A percentile compares a stretch with the other conserved stretches of the same genome.
Evolutionary conservation across 2,888 invertebrate genomes (phyloP).

Genomic region (Pyrgus malvae): DNA sequence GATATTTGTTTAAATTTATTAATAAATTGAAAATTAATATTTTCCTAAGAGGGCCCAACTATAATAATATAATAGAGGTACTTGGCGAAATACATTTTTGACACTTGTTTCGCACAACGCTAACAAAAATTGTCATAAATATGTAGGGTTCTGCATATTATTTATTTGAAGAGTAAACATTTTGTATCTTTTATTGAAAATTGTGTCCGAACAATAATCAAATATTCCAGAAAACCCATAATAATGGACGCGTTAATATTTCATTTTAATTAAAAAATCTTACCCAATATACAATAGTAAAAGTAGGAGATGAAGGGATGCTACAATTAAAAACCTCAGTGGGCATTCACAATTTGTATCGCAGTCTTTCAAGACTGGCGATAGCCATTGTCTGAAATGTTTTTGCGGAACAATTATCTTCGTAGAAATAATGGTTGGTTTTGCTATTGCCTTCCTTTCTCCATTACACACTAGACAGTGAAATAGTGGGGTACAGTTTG

Average conservation of each 20-base stretch:
- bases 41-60: too few species aligned
- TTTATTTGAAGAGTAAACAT: too few species aligned
- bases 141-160: too few species aligned
- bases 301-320: constrained; percentile 13
- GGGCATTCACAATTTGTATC: constrained; percentile 22
- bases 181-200: too few species aligned
- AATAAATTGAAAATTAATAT: too few species aligned
- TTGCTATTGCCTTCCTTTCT: not conserved
- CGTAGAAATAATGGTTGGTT: constrained; percentile 21
- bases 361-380: constrained; percentile 17
- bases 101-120: too few species aligned
- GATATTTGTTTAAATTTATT: too few species aligned
- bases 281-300: constrained; percentile 7
- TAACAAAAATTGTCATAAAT: too few species aligned
- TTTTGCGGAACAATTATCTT: constrained; percentile 21
- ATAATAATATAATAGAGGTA: too few species aligned
- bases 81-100: too few species aligned
- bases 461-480: constrained; percentile 4
- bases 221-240: not conserved
- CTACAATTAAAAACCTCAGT: constrained; percentile 25
- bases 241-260: not conserved
- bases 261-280: constrained; percentile 3
- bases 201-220: too few species aligned
- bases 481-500: constrained; percentile 2
- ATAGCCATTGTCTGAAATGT: constrained; percentile 22